Base-by-base conservation (phyloP, 2,888 invertebrate genomes). In the Diadromus collaris region DNA sequence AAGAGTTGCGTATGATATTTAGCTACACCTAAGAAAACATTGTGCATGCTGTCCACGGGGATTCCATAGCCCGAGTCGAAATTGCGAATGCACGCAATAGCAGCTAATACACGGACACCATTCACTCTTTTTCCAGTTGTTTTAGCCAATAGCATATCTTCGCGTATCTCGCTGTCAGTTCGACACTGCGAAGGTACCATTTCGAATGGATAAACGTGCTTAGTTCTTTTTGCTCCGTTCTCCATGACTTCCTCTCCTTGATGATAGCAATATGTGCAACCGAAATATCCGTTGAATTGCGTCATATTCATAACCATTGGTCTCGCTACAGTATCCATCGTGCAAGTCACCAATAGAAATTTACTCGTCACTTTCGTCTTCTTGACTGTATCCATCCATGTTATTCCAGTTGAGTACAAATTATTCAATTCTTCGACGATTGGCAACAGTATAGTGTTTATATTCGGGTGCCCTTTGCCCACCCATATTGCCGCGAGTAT, bases 271-370 rank as follows among this genome's bases (percentile, higher is more conserved):
- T 24, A 29, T 2, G 46, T 65, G 27, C 65, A 65, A 5, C 65
- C 65, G 27, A 13, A 10, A 16, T 44, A 9, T 10, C 46, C 46
- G 27, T 65, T 46, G 5, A 16, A 79, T 5, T 56, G 63, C 0
- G 65, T 79, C 77, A 77, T 74, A 5, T 58, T 65, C 13, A 77
- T 29, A 6, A 61, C 44, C 16, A 29, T 54, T 44, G 65, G 21
- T 27, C 76, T 24, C 7, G 75, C 68, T 3, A 10, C 34, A 2
- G 69, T 46, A 51, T 48, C 48, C 6, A 21, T 19, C 2, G 48
- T 21, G 7, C 21, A 21, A 9, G 19, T 19, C 9, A 48, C 1
- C 4, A 29, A 9, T 24, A 69, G 32, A 51, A 76, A 76, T 38
- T 76, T 71, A n/a, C 61, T 61, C 2, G 21, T 48, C 5, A 21